A percentile compares a stretch with the other conserved stretches of the same genome.
Conservation (phyloP, 37 sponge, comb jelly and placozoan species). For the Amphimedon queenslandica region DNA sequence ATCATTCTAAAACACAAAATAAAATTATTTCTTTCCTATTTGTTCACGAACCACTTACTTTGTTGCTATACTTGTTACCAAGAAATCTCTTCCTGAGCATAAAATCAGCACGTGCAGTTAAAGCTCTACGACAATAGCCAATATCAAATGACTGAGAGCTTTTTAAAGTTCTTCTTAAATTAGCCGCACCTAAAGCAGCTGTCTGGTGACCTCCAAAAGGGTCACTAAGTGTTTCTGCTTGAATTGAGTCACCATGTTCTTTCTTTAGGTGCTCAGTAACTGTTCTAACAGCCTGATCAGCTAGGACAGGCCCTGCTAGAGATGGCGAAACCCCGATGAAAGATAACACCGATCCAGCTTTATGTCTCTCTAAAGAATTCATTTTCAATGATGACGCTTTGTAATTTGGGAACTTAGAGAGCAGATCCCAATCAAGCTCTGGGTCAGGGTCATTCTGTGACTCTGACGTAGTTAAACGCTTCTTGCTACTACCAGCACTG, state of each 20-base stretch:
- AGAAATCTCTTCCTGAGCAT: conserved; percentile 34
- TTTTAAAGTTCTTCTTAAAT: background rate
- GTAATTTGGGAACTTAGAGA: background rate
- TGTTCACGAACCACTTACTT: too few relatives aligned
- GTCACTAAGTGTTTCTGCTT: background rate
- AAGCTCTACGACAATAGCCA: conserved; percentile 32
- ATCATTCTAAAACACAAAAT: too few relatives aligned
- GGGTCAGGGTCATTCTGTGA: conserved; percentile 2
- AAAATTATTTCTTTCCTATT: too few relatives aligned
- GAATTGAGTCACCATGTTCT: background rate
- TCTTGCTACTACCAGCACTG: background rate
- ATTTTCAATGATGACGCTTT: background rate
- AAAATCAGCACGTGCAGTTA: conserved; percentile 46
- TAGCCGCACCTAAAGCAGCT: conserved; percentile 3
- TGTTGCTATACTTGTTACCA: too few relatives aligned
- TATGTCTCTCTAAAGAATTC: conserved; percentile 19
- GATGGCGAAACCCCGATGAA: conserved; percentile 24
- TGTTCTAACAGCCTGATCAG: background rate
- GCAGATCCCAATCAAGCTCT: conserved; percentile 9
- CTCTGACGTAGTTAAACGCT: background rate
- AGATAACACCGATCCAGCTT: conserved; percentile 22
- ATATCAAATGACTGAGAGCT: background rate
- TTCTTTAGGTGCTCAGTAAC: background rate
- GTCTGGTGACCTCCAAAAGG: conserved; percentile 18
- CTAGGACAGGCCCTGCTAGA: conserved; percentile 44